phyloP scores from a whole-genome alignment of 1,140 invertebrate species.

The Vanessa tameamea region DNA sequence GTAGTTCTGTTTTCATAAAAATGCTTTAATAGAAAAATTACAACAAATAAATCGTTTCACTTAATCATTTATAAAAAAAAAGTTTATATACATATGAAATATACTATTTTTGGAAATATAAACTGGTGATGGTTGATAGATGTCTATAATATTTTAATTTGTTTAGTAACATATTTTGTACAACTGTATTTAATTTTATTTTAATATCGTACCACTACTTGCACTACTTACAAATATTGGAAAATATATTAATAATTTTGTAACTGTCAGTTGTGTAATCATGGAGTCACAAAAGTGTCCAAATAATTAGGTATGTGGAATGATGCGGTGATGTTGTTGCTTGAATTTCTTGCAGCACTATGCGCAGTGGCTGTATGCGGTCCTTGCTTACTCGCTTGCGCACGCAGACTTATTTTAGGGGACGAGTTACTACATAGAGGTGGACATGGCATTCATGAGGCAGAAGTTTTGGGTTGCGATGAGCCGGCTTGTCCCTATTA shows the following conservation, averaged over 20 bases:
- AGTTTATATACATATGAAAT: too few relatives aligned
- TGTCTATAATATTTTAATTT: too few relatives aligned
- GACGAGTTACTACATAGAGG: slow-evolving; percentile 58
- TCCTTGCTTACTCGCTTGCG: slow-evolving; percentile 66
- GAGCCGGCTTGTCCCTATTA: slow-evolving; percentile 73
- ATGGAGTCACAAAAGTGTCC: slow-evolving; percentile 4
- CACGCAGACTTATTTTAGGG: slow-evolving; percentile 59
- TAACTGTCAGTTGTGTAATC: background rate
- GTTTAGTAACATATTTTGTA: too few relatives aligned
- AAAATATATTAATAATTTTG: slow-evolving; percentile 3
- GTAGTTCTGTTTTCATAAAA: too few relatives aligned
- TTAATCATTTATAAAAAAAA: too few relatives aligned
- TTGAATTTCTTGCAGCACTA: slow-evolving; percentile 65
- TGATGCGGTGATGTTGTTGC: slow-evolving; percentile 64
- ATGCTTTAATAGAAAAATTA: too few relatives aligned
- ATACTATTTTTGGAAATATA: too few relatives aligned
- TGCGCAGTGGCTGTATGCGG: slow-evolving; percentile 70
- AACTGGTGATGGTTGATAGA: too few relatives aligned
- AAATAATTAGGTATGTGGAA: slow-evolving; percentile 64
- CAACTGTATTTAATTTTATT: too few relatives aligned
- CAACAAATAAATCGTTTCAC: too few relatives aligned
- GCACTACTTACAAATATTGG: background rate
- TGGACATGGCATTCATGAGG: slow-evolving; percentile 50
- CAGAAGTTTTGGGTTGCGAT: slow-evolving; percentile 70
- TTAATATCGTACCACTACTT: background rate